These are phyloP conservation scores for Lamproptera curius DNA, from an alignment of 2,888 invertebrate species.

Conservation along the genomic window DNA sequence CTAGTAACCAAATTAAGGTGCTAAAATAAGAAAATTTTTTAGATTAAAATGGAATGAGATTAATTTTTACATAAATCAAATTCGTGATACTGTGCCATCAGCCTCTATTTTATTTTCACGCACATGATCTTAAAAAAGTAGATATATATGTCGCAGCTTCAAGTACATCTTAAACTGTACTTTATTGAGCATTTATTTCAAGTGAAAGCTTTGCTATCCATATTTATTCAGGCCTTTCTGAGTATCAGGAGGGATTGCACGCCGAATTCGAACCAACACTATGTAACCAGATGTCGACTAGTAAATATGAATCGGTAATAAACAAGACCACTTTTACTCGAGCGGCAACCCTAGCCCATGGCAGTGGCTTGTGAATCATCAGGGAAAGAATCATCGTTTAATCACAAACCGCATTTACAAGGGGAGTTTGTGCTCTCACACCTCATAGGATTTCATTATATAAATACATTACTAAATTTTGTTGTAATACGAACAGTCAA, in stretches of 20 bases:
- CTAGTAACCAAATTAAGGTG: too few species aligned
- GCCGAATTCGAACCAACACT: neutral
- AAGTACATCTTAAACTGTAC: neutral
- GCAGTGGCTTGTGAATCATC: constrained; percentile 16
- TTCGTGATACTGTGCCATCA: too few species aligned
- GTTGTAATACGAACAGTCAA: too few species aligned
- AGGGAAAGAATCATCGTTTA: constrained; percentile 10
- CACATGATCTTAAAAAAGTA: too few species aligned
- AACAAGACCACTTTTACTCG: constrained; percentile 18
- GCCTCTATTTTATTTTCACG: too few species aligned
- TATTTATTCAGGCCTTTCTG: neutral
- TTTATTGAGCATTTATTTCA: constrained; percentile 8
- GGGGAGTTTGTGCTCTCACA: too few species aligned
- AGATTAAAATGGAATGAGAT: too few species aligned
- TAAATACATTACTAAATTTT: too few species aligned
- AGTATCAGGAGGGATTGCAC: neutral
- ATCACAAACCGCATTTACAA: constrained; percentile 1
- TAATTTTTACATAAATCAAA: too few species aligned
- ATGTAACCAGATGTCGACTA: constrained; percentile 13
- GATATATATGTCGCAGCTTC: too few species aligned
- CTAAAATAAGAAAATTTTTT: too few species aligned
- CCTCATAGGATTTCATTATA: too few species aligned
- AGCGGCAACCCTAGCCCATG: constrained; percentile 17
- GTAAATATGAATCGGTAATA: constrained; percentile 13
- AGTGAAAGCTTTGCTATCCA: constrained; percentile 18